Conservation (phyloP, 2,888 invertebrate species). For the Mechanitis messenoides region DNA sequence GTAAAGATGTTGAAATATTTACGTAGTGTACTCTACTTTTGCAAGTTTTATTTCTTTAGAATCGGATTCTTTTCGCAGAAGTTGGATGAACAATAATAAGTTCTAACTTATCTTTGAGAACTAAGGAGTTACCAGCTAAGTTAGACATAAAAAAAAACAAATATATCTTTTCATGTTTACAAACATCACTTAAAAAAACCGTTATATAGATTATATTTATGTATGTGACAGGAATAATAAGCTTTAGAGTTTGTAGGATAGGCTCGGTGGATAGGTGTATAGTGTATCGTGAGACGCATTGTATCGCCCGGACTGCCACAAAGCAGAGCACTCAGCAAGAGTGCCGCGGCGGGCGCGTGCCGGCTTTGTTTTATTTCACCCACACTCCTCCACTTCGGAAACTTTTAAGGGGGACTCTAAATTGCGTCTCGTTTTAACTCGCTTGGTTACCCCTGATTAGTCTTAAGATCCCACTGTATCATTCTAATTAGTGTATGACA, state of each 20-base stretch:
- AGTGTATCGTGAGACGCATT: constrained; percentile 53
- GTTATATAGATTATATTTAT: neutral
- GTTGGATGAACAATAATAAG: neutral
- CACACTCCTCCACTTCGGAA: constrained; percentile 68
- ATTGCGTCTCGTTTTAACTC: constrained; percentile 64
- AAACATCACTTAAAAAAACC: neutral
- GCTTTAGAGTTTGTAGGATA: constrained; percentile 23
- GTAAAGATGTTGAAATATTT: too few relatives aligned
- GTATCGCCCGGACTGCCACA: constrained; percentile 65
- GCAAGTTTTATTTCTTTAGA: neutral
- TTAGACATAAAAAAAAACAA: too few relatives aligned
- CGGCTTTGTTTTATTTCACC: constrained; percentile 74
- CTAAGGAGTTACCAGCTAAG: neutral
- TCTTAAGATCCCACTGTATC: constrained; percentile 2
- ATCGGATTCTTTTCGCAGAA: neutral
- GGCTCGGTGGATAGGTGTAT: constrained; percentile 1
- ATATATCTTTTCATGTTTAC: too few relatives aligned
- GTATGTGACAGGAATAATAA: constrained; percentile 29
- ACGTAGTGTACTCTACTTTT: too few relatives aligned
- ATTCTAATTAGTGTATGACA: neutral
- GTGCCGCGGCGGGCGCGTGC: constrained; percentile 67
- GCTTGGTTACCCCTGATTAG: constrained; percentile 57
- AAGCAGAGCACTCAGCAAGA: constrained; percentile 74
- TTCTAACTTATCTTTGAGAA: neutral
- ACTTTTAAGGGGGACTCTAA: constrained; percentile 68